Percentiles rank a stretch among this genome's conserved stretches.
Conservation (phyloP, 2,113 vertebrate genomes). For the Plecotus auritus region DNA sequence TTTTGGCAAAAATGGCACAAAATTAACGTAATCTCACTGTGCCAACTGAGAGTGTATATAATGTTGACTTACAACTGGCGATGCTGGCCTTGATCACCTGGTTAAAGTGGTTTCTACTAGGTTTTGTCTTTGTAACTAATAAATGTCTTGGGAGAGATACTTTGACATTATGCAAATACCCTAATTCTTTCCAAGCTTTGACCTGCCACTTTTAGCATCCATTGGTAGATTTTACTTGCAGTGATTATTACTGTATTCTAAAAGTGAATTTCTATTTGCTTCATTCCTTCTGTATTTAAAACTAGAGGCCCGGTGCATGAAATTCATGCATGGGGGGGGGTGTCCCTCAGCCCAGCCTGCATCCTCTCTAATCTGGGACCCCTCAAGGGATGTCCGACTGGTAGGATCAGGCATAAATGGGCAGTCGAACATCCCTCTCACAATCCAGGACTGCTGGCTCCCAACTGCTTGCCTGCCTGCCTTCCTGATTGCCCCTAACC, state of each 20-base stretch:
- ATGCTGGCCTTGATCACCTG: not conserved
- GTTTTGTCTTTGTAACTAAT: not conserved
- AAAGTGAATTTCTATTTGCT: not conserved
- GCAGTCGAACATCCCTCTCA: no score
- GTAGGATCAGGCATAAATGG: no score
- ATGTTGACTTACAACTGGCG: not conserved
- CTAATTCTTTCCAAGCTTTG: not conserved
- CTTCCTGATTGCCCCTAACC: no score
- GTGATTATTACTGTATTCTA: not conserved
- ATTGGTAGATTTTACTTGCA: not conserved
- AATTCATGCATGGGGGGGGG: no score
- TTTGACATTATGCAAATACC: not conserved
- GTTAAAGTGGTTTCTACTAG: not conserved
- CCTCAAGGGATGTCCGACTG: no score
- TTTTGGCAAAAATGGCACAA: not conserved
- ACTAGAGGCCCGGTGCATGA: no score
- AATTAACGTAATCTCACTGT: not conserved
- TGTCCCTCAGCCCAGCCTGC: no score
- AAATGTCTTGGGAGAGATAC: not conserved
- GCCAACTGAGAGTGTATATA: not conserved
- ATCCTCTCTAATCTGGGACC: no score
- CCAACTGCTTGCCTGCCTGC: no score
- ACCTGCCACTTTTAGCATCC: not conserved
- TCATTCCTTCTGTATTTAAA: not conserved
- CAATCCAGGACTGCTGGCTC: no score